These are phyloP conservation scores for Setipinna tenuifilis DNA, from an alignment of 2,797 vertebrate species.

Conservation along the genomic window DNA sequence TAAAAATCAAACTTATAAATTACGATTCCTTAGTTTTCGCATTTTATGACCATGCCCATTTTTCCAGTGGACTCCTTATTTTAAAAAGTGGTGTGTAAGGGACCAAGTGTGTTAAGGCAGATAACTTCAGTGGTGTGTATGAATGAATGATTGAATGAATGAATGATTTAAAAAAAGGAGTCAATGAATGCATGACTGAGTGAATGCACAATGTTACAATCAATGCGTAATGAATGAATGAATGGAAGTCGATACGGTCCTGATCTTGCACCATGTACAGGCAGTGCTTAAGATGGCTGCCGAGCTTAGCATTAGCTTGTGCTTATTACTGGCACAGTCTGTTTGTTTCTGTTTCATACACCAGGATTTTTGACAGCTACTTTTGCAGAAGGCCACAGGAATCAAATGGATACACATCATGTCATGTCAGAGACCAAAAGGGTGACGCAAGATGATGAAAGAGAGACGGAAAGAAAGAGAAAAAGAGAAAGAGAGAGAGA, in stretches of 20 bases:
- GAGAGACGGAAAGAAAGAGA: slow-evolving; percentile 42
- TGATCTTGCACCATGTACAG: neutral
- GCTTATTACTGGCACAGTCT: neutral
- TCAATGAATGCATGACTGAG: neutral
- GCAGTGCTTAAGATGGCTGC: neutral
- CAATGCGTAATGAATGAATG: neutral
- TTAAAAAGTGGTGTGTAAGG: neutral
- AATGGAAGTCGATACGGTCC: neutral
- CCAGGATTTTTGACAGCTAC: neutral
- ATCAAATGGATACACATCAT: slow-evolving; percentile 62
- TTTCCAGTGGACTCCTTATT: no score
- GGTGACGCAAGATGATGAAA: slow-evolving; percentile 27
- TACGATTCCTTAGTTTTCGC: no score
- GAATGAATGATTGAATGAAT: neutral
- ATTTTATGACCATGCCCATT: no score
- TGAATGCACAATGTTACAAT: neutral
- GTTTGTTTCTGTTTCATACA: neutral
- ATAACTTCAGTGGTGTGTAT: neutral
- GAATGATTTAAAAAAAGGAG: neutral
- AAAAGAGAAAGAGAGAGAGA: slow-evolving; percentile 4
- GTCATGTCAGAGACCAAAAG: neutral
- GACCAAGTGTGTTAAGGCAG: neutral
- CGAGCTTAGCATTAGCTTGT: neutral
- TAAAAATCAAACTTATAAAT: no score
- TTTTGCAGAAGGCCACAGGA: slow-evolving; percentile 64